Evolutionary conservation across 2,888 invertebrate species (phyloP), one percentile per base, ranked within the genome.

Genomic region (Cyaniris semiargus): DNA sequence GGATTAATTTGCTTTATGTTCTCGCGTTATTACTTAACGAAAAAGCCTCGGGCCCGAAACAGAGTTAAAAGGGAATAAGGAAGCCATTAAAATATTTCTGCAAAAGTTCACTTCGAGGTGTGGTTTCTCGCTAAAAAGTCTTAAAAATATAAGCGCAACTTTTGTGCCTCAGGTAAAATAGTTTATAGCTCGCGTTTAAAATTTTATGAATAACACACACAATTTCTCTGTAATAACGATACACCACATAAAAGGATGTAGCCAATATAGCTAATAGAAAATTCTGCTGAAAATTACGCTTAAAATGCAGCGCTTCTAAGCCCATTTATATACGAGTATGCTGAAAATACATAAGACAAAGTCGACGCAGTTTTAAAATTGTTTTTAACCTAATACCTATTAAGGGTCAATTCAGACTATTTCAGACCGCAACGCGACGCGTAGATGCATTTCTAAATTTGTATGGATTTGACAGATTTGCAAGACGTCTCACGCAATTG

Each of bases 261-360:
- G 34, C 75, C 75, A 60, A 38, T 58, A 75, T 58, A 21, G 75
- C 75, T 75, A 75, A 75, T 75, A 75, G 58, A 75, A 75, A 75
- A 75, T 75, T 58, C 38, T 75, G 75, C 58, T 75, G 75, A 75
- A 75, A 75, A 75, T 75, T 75, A 38, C 58, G 58, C 75, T 75
- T 75, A 75, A 75, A 75, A 38, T 75, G 75, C 75, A 75, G 34
- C 75, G 58, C 75, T 53, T 44, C 74, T 74, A 74, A 74, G 53
- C 74, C 74, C 74, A 27, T 74, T 74, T 74, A 53, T 74, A 53
- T 53, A 27, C 74, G 27, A 31, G 66, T 6, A 66, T 31, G 74
- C 53, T 27, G 27, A 74, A 66, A 74, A 74, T 53, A 74, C 48
- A 7, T 48, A 87, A 66, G 10, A 5, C 23, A 66, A 13, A 15